Evolutionary conservation across 2,113 vertebrate species (phyloP).

Genomic region (Syngnathus typhle): DNA sequence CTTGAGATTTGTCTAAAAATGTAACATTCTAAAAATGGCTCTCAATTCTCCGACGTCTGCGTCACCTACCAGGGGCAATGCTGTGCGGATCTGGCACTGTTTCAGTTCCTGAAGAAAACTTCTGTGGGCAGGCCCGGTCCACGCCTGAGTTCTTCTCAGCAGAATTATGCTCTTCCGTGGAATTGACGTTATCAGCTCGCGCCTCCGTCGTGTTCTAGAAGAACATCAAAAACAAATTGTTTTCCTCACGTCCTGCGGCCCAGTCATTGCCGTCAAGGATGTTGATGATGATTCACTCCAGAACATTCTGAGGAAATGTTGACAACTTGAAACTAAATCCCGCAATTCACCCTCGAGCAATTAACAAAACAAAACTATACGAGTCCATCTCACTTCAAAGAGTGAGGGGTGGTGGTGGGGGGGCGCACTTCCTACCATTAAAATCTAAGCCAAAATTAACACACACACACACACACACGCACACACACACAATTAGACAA

Average conservation of each 20-base stretch:
- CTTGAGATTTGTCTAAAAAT: no score
- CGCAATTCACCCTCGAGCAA: conserved; percentile 38
- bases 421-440: background rate
- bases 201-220: conserved; percentile 39
- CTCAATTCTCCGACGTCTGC: background rate
- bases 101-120: conserved; percentile 51
- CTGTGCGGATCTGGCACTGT: conserved; percentile 76
- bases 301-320: conserved; percentile 67
- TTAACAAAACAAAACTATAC: conserved; percentile 54
- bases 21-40: no score
- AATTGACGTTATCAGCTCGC: conserved; percentile 58
- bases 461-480: background rate
- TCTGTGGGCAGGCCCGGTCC: conserved; percentile 57
- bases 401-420: background rate
- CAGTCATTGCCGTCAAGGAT: conserved; percentile 44
- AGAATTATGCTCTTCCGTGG: conserved; percentile 51
- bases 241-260: background rate
- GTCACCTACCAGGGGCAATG: conserved; percentile 83
- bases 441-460: background rate
- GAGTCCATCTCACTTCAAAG: conserved; percentile 42
- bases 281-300: conserved; percentile 61
- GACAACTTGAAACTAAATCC: conserved; percentile 64
- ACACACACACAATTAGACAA: background rate
- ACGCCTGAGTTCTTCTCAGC: conserved; percentile 48
- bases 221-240: background rate